Evolutionary conservation across 2,797 vertebrate species (phyloP).

Genomic region (Bovichtus diacanthus): DNA sequence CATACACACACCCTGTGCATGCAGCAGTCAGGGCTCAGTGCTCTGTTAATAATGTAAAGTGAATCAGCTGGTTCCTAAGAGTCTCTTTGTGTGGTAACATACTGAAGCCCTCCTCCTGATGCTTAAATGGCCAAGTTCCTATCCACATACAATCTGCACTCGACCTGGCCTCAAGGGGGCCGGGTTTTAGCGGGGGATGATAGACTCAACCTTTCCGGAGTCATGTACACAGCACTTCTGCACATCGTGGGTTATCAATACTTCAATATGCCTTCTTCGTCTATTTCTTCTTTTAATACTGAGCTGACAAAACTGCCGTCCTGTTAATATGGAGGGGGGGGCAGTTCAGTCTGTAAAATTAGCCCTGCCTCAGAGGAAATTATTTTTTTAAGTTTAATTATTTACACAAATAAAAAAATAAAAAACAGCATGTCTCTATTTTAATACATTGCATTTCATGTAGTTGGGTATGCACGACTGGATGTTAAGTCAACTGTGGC

Average conservation of each 20-base stretch:
- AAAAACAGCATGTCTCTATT: slow-evolving; percentile 49
- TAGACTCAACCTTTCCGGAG: slow-evolving; percentile 11
- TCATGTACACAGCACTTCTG: slow-evolving; percentile 40
- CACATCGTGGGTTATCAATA: slow-evolving; percentile 48
- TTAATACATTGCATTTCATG: slow-evolving; percentile 37
- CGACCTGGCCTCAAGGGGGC: slow-evolving; percentile 28
- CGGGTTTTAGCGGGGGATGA: not conserved
- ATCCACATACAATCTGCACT: slow-evolving; percentile 49
- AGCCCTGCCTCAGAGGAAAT: slow-evolving; percentile 3
- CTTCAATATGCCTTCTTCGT: slow-evolving; percentile 22
- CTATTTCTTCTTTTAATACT: slow-evolving; percentile 5
- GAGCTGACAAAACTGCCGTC: slow-evolving; percentile 3
- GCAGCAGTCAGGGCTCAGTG: slow-evolving; percentile 63
- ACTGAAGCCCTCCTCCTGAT: slow-evolving; percentile 63
- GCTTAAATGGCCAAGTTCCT: slow-evolving; percentile 61
- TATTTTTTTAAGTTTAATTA: slow-evolving; percentile 46
- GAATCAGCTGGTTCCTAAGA: slow-evolving; percentile 78
- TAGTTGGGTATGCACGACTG: slow-evolving; percentile 48
- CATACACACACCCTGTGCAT: slow-evolving; percentile 2
- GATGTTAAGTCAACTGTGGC: slow-evolving; percentile 40
- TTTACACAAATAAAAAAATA: slow-evolving; percentile 63
- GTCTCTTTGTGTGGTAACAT: slow-evolving; percentile 81
- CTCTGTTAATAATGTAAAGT: slow-evolving; percentile 85
- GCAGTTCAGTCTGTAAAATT: not conserved
- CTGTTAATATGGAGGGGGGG: slow-evolving; percentile 13